Base-by-base conservation (phyloP, 2,888 invertebrate genomes). In the Brassicogethes aeneus region DNA sequence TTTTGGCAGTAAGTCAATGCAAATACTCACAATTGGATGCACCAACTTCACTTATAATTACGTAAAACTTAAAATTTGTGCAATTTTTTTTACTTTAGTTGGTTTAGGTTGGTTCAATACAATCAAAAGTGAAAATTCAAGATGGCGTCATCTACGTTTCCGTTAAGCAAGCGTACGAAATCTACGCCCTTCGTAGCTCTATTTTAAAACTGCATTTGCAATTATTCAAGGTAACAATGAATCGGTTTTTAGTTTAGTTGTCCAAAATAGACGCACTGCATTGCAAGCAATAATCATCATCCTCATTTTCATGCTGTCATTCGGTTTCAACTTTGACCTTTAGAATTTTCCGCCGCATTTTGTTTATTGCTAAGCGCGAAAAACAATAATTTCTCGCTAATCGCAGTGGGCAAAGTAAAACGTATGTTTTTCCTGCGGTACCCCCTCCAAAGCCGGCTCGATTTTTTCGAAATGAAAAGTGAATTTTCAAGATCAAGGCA, bases 91-190 rank as follows among this genome's bases (percentile, higher is more conserved):
- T 23, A 5, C 23, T 23, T 23, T 5, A 7, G 23, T 23, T 23
- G 23, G 23, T 32, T 8, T 45, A 42, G 30, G 38, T 55, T n/a
- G n/a, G 62, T 56, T 64, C 63, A 60, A 64, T 63, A 64, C 56
- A 49, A 64, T 67, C 66, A 67, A 68, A 68, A 68, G 69, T 68
- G 68, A 68, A 67, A 69, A 67, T 65, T 59, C 69, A 69, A 69
- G 59, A 69, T 69, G 69, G 69, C 68, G 50, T 54, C 57, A 55
- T 48, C 45, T 52, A 54, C 52, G 59, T 56, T 65, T 62, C 66
- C 60, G 61, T 59, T 57, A 50, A 45, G 45, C 49, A 59, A 54
- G 56, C 58, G 57, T 47, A 55, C 58, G 45, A 56, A 53, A 56
- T 53, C 51, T 54, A 57, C 60, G 59, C 57, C 59, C 59, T 59